Base-by-base conservation (phyloP, 35 echinoderm and acorn worm species). In the Apostichopus parvimensis region DNA sequence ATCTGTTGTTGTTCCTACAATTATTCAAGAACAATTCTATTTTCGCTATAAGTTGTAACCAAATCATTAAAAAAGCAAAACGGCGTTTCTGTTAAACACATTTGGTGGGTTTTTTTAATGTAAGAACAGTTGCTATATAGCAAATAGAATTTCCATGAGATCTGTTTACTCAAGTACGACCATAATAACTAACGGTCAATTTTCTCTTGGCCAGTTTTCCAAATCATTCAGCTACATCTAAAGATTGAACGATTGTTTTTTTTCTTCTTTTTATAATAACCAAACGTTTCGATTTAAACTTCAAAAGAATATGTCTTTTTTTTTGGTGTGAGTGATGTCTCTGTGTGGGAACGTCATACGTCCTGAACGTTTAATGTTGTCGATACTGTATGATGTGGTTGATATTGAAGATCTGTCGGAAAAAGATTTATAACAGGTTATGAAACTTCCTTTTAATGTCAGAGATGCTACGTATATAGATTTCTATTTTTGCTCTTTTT, bases 391-490 rank as follows among this genome's bases (percentile, higher is more conserved):
- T 75, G n/a, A 14, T 17, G 70, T 75, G n/a, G 71, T 7, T 75
- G 17, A 75, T 75, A 75, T 75, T 22, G 71, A 75, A 75, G n/a
- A 22, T 7, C 71, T 22, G 17, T 18, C 71, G 17, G 71, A 20
- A 6, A 6, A 75, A 6, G 17, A 75, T 75, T 75, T 75, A 75
- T 75, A 0, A n/a, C 71, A 75, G 71, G 71, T 75, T 75, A 75
- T 75, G 71, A 75, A 75, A 75, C 13, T 75, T 75, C 71, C 71
- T 75, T 75, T 75, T 22, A 75, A n/a, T 22, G 71, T 75, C 71
- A 75, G n/a, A 75, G 71, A 75, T 75, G 14, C n/a, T 75, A 21
- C 71, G 71, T 18, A 8, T 13, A 73, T 20, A 4, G 71, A 45
- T 45, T 45, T 45, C 34, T 45, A 4, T 45, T 45, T 45, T 45